These are phyloP conservation scores for Phengaris arion DNA, from an alignment of 2,888 invertebrate genomes.

Conservation along the genomic window DNA sequence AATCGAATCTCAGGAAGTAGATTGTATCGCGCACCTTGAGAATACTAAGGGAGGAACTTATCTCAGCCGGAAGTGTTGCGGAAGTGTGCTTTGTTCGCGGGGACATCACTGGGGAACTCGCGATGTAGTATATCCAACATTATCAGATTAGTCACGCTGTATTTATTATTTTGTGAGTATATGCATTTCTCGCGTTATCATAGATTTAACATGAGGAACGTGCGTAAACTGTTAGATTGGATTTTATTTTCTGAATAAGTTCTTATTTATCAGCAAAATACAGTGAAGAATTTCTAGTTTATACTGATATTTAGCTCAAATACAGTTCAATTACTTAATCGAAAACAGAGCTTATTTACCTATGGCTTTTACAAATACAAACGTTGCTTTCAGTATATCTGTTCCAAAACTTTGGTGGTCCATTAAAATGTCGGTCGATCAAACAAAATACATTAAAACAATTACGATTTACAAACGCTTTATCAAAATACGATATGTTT, in stretches of 20 bases:
- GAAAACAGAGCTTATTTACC: neutral
- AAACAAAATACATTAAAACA: constrained; percentile 27
- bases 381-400: neutral
- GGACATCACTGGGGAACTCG: constrained; percentile 46
- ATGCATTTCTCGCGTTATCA: too few species aligned
- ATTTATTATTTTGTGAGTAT: too few species aligned
- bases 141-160: too few species aligned
- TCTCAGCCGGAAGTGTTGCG: constrained; percentile 61
- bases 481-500: constrained; percentile 19
- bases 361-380: neutral
- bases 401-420: neutral
- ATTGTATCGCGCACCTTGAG: constrained; percentile 22
- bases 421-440: neutral
- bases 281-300: too few species aligned
- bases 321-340: neutral
- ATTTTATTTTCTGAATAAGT: too few species aligned
- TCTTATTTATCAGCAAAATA: too few species aligned
- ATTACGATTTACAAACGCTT: constrained; percentile 12
- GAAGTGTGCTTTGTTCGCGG: constrained; percentile 59
- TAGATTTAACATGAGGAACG: too few species aligned
- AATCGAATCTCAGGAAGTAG: neutral
- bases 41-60: constrained; percentile 42
- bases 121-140: constrained; percentile 43
- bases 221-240: too few species aligned
- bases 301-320: constrained; percentile 40